phyloP scores from a whole-genome alignment of 2,888 invertebrate species.

The Brachypterus glaber region DNA sequence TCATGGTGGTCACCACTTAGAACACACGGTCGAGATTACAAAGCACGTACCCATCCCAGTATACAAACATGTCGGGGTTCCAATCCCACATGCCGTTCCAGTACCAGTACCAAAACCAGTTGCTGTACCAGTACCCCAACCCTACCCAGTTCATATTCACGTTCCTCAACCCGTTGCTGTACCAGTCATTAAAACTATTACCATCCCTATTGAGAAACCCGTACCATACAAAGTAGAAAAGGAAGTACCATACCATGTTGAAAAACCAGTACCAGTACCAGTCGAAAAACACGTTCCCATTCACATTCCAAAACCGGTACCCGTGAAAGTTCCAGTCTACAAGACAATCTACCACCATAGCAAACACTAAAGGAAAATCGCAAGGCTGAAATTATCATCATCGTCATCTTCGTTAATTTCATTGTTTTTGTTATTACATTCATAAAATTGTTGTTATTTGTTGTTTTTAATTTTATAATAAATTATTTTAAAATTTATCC shows the following conservation, averaged over 20 bases:
- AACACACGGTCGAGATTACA: conserved; percentile 57
- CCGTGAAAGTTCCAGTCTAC: conserved; percentile 61
- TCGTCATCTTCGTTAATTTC: conserved; percentile 11
- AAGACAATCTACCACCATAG: conserved; percentile 63
- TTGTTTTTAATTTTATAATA: too few species aligned
- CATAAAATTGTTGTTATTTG: too few species aligned
- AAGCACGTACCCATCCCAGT: conserved; percentile 51
- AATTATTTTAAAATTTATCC: too few species aligned
- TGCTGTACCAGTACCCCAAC: conserved; percentile 57
- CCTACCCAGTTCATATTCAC: conserved; percentile 59
- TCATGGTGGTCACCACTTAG: conserved; percentile 38
- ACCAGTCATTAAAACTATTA: conserved; percentile 58
- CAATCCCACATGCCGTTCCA: conserved; percentile 42
- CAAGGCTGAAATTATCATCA: conserved; percentile 28
- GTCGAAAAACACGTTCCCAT: conserved; percentile 60
- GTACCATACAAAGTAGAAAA: conserved; percentile 63
- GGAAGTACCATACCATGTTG: conserved; percentile 53
- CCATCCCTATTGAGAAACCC: conserved; percentile 61
- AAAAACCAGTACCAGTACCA: conserved; percentile 59
- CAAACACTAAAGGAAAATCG: conserved; percentile 40
- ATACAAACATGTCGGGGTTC: conserved; percentile 44
- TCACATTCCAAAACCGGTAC: conserved; percentile 58
- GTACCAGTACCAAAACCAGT: conserved; percentile 61
- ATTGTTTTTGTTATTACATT: too few species aligned
- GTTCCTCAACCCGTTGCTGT: conserved; percentile 60